Base-by-base conservation (phyloP, 2,888 invertebrate genomes). In the Tillus elongatus region DNA sequence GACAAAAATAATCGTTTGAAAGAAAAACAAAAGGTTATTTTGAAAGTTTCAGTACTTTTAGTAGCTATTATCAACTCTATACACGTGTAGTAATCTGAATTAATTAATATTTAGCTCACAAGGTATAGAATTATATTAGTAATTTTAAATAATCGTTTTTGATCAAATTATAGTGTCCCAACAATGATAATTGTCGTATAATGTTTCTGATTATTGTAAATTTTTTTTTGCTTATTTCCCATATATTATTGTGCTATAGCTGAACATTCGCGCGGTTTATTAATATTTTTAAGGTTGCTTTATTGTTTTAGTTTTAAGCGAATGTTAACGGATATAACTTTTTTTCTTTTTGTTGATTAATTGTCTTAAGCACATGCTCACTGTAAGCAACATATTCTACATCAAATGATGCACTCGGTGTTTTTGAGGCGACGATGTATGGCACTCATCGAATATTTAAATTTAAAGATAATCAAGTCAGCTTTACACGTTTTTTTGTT, bases 31-130 rank as follows among this genome's bases (percentile, higher is more conserved):
- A 43, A 41, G 37, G 30, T 30, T 41, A 38, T 39, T 42, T 41
- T 42, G 29, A 36, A 37, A 39, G 40, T 45, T 46, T 46, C 40
- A 44, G 43, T 44, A 47, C 43, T 49, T 50, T 49, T 49, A 37
- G 52, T 54, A 54, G 51, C 49, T 53, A 47, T 50, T 53, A 43
- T 42, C 38, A 37, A 33, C 41, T 46, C 43, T 39, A 49, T 50
- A 50, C 50, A 54, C 51, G 41, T 42, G 49, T 52, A 51, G 52
- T 46, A 42, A n/a, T 37, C 38, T 28, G 44, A 48, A 44, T 49
- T 49, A 44, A 49, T 47, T 48, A 49, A 19, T 19, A 51, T 46
- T 53, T 56, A 57, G 57, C 54, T 56, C 52, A 54, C 51, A 36
- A 39, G 41, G 41, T 41, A 45, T 54, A 53, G 53, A 51, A 46